Conservation (phyloP, 30 jellyfish, hydroid and myxozoan genomes). For the Catostylus mosaicus region DNA sequence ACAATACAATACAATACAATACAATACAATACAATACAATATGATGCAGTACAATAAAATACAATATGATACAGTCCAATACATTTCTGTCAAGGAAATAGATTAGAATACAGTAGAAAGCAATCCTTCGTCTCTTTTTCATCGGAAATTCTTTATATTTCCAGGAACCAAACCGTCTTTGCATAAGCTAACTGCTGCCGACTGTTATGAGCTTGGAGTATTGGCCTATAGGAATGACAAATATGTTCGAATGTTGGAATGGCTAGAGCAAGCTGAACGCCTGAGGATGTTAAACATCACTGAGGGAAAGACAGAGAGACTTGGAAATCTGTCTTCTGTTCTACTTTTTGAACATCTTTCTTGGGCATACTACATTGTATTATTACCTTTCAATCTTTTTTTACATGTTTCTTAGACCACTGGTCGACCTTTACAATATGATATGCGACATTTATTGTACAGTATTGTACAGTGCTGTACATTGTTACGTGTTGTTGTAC, state of each 20-base stretch:
- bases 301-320: slow-evolving; percentile 40
- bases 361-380: slow-evolving; percentile 89
- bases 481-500: too few relatives aligned
- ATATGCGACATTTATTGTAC: too few relatives aligned
- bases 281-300: slow-evolving; percentile 20
- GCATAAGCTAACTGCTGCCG: slow-evolving; percentile 86
- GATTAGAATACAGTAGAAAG: neutral
- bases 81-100: too few relatives aligned
- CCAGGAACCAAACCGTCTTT: slow-evolving; percentile 73
- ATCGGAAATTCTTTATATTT: too few relatives aligned
- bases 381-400: neutral
- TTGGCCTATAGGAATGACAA: slow-evolving; percentile 72
- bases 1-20: too few relatives aligned
- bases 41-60: too few relatives aligned
- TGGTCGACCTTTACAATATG: too few relatives aligned
- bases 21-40: too few relatives aligned
- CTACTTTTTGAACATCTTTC: slow-evolving; percentile 79
- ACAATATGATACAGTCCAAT: too few relatives aligned
- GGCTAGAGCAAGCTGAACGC: slow-evolving; percentile 92
- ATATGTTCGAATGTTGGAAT: slow-evolving; percentile 73
- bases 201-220: slow-evolving; percentile 83
- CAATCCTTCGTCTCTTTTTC: slow-evolving; percentile 10
- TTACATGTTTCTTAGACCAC: neutral
- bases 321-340: slow-evolving; percentile 72
- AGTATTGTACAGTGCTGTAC: too few relatives aligned